Evolutionary conservation across 2,113 vertebrate species (phyloP).

Genomic region (Aplodontia rufa): DNA sequence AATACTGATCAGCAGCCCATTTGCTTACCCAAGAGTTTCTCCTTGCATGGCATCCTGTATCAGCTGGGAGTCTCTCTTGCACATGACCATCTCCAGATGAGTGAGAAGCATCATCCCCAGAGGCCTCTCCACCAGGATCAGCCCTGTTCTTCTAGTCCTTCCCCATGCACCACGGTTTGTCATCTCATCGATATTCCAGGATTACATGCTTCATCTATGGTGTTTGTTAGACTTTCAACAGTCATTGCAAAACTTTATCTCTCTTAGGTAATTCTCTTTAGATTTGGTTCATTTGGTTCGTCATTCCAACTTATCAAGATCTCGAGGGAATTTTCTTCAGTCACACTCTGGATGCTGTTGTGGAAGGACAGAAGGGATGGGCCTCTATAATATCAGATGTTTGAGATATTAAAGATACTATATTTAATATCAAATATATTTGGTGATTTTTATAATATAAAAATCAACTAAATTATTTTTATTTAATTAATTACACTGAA

Average conservation of each 20-base stretch:
- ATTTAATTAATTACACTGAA: background rate
- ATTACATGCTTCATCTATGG: background rate
- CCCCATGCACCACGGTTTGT: background rate
- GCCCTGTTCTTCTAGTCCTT: background rate
- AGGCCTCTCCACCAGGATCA: background rate
- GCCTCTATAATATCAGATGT: background rate
- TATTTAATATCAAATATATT: background rate
- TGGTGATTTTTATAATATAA: background rate
- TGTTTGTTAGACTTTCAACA: background rate
- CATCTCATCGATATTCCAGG: background rate
- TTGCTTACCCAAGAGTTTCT: background rate
- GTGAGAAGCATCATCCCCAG: no score
- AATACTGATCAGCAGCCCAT: background rate
- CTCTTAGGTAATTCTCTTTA: background rate
- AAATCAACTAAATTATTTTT: background rate
- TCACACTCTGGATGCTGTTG: background rate
- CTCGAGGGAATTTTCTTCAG: background rate
- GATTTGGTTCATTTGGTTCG: background rate
- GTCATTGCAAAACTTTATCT: background rate
- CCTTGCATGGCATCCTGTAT: background rate
- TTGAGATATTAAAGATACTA: background rate
- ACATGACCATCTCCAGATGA: background rate
- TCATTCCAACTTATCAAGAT: background rate
- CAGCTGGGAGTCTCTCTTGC: background rate
- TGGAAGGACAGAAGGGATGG: background rate